Base-by-base conservation (phyloP, 2,797 vertebrate species). In the Mastacembelus armatus region DNA sequence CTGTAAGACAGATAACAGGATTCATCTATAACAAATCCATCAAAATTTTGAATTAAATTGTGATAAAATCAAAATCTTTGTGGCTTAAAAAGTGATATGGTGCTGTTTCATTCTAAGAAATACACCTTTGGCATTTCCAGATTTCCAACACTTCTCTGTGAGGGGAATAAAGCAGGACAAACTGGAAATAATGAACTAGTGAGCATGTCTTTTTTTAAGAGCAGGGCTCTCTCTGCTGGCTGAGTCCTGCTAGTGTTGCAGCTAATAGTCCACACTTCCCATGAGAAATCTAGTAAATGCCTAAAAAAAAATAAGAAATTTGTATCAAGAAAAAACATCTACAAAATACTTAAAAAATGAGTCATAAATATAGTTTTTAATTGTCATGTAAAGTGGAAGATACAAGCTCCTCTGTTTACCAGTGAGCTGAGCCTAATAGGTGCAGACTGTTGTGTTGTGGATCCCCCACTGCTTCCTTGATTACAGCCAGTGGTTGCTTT, bases 171-270 rank as follows among this genome's bases (percentile, higher is more conserved):
- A 32, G 1, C 35, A 43, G 40, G 50, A 57, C 45, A 59, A 10
- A 5, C 27, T 21, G 16, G 24, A 14, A 12, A 15, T 58, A 52
- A 36, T 6, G 3, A 43, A 15, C 2, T 7, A 11, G 33, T 18
- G 19, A 42, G 26, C 3, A 0, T 16, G 33, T 50, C 32, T n/a
- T 83, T 85, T 65, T 9, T 40, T 78, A 27, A 85, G 83, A 57
- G 27, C 66, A 80, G 81, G 38, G 85, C 90, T 74, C 89, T 63
- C 89, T 90, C 91, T 92, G 77, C 81, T 91, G 91, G 88, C 56
- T 11, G 77, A 70, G 14, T 14, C 4, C 16, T 55, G 88, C 52
- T 36, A 86, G 35, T 83, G 82, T 78, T 55, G 11, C 45, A 51
- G 54, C 39, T 14, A 3, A 24, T 4, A 6, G 22, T 52, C 40